phyloP scores from a whole-genome alignment of 2,888 invertebrate genomes.

The Punctoribates punctum region DNA sequence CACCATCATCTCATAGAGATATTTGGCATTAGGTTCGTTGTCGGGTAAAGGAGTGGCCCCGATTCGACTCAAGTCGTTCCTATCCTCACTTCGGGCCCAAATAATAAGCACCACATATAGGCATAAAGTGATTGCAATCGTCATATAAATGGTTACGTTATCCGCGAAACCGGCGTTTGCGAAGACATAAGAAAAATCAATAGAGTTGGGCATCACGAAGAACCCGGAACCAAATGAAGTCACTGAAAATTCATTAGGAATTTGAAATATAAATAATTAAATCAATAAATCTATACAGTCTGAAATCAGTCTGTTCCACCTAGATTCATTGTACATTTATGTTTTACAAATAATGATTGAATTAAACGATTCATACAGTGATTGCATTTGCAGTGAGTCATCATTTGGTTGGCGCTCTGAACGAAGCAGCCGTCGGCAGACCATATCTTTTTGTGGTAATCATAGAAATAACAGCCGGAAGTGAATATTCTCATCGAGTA shows the following conservation, averaged over 20 bases:
- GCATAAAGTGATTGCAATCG: slow-evolving; percentile 53
- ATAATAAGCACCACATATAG: slow-evolving; percentile 53
- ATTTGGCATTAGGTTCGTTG: slow-evolving; percentile 55
- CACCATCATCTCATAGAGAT: slow-evolving; percentile 56
- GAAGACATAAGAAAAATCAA: slow-evolving; percentile 57
- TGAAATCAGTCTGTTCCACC: too few relatives aligned
- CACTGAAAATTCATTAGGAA: too few relatives aligned
- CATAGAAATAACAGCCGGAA: slow-evolving; percentile 53
- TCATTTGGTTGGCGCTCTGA: slow-evolving; percentile 47
- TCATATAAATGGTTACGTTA: slow-evolving; percentile 54
- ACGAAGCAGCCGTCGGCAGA: slow-evolving; percentile 51
- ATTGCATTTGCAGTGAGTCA: slow-evolving; percentile 50
- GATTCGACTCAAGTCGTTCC: slow-evolving; percentile 53
- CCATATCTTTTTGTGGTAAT: slow-evolving; percentile 50
- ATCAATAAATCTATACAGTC: too few relatives aligned
- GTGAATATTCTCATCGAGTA: slow-evolving; percentile 53
- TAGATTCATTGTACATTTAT: too few relatives aligned
- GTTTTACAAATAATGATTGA: too few relatives aligned
- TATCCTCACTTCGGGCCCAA: slow-evolving; percentile 54
- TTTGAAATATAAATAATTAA: too few relatives aligned
- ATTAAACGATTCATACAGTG: slow-evolving; percentile 49
- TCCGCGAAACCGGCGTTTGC: slow-evolving; percentile 54
- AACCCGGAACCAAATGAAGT: slow-evolving; percentile 57
- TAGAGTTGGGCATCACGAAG: slow-evolving; percentile 56
- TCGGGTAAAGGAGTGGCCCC: slow-evolving; percentile 54